phyloP scores from a whole-genome alignment of 2,113 vertebrate species.

The Chloebia gouldiae region DNA sequence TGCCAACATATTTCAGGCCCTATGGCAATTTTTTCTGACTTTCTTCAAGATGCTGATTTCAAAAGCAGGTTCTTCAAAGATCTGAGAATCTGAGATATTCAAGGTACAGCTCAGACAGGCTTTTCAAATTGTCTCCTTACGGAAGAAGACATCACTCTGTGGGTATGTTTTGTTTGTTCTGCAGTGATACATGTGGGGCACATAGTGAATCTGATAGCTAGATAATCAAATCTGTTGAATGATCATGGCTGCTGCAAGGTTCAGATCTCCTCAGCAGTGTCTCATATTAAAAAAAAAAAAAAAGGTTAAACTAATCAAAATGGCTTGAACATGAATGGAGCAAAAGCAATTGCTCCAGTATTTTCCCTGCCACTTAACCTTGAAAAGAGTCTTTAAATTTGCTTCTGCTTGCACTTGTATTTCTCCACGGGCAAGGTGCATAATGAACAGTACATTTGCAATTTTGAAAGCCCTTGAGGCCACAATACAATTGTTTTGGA shows the following conservation, averaged over 20 bases:
- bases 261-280: not conserved
- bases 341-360: not conserved
- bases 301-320: not conserved
- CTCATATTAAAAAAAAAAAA: not conserved
- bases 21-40: not conserved
- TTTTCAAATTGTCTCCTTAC: not conserved
- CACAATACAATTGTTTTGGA: not conserved
- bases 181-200: not conserved
- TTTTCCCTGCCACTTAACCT: not conserved
- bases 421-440: constrained; percentile 7
- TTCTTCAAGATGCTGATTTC: not conserved
- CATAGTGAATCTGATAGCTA: not conserved
- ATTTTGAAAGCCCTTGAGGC: not conserved
- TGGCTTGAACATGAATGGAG: not conserved
- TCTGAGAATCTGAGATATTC: not conserved
- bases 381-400: not conserved
- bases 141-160: not conserved
- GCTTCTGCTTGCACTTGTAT: not conserved
- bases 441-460: not conserved
- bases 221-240: not conserved
- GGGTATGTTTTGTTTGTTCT: not conserved
- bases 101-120: not conserved
- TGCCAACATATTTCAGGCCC: not conserved
- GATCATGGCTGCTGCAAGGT: not conserved
- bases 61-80: not conserved